Evolutionary conservation across 2,797 vertebrate species (phyloP).

Genomic region (Phalloptychus januarius): DNA sequence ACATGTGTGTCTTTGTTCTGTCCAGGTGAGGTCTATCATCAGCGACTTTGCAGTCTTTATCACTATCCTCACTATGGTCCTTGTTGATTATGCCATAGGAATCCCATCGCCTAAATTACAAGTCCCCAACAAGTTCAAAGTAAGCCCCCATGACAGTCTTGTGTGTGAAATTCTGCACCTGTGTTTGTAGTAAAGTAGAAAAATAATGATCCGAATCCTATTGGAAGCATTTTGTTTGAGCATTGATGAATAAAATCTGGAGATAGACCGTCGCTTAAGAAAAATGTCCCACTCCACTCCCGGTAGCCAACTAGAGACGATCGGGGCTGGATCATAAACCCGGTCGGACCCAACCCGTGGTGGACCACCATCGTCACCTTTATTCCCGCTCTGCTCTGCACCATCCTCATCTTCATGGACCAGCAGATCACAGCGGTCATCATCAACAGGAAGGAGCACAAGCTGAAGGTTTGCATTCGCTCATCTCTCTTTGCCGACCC

Average conservation of each 20-base stretch:
- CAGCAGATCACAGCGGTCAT: slow-evolving; percentile 99
- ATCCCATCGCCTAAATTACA: slow-evolving; percentile 96
- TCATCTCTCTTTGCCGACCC: no score
- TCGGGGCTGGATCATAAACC: slow-evolving; percentile 94
- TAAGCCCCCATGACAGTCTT: slow-evolving; percentile 62
- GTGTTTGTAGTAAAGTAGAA: not conserved
- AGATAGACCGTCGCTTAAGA: not conserved
- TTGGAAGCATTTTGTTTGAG: not conserved
- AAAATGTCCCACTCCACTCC: not conserved
- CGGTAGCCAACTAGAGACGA: slow-evolving; percentile 95
- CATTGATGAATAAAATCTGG: not conserved
- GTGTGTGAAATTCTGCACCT: not conserved
- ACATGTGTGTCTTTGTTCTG: slow-evolving; percentile 2
- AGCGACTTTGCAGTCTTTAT: slow-evolving; percentile 99
- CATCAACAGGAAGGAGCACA: slow-evolving; percentile 99
- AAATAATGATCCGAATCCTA: not conserved
- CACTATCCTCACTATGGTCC: slow-evolving; percentile 95
- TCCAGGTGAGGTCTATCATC: slow-evolving; percentile 91
- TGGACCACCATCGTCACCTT: slow-evolving; percentile 92
- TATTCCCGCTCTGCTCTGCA: slow-evolving; percentile 95
- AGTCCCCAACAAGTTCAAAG: slow-evolving; percentile 97
- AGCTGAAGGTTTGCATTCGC: slow-evolving; percentile 87
- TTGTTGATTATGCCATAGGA: slow-evolving; percentile 91
- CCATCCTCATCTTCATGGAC: slow-evolving; percentile 99
- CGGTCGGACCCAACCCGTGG: slow-evolving; percentile 97